A percentile compares a stretch with the other conserved stretches of the same genome.
These are phyloP conservation scores for Catharus ustulatus DNA, from an alignment of 2,797 vertebrate species.

Conservation along the genomic window DNA sequence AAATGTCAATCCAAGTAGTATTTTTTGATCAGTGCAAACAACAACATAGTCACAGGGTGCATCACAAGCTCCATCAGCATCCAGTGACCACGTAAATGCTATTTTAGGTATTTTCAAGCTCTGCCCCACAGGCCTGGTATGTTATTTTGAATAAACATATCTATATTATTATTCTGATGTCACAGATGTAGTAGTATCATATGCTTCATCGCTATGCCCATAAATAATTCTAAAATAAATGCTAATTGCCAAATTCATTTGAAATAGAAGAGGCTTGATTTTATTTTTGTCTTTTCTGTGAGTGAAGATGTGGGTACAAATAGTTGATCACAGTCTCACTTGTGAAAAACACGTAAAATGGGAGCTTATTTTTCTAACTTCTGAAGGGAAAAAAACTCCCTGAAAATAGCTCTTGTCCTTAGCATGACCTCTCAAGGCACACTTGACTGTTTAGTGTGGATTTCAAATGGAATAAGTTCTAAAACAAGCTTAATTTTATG, in stretches of 20 bases:
- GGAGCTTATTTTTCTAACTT: conserved; percentile 5
- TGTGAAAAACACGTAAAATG: background rate
- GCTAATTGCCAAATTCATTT: conserved; percentile 13
- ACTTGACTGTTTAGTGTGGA: background rate
- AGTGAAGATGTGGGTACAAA: conserved; percentile 5
- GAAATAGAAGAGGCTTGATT: conserved; percentile 4
- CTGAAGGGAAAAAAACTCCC: background rate
- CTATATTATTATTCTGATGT: background rate
- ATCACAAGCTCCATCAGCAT: background rate
- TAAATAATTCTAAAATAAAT: conserved; percentile 17
- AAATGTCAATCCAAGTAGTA: background rate
- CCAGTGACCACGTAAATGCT: background rate
- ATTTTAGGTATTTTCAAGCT: background rate
- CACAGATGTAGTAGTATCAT: background rate
- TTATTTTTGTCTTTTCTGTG: conserved; percentile 29
- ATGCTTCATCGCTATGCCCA: background rate
- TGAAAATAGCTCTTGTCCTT: background rate
- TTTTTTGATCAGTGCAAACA: background rate
- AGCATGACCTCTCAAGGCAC: background rate
- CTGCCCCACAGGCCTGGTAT: background rate
- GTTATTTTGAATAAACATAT: background rate
- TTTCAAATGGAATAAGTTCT: conserved; percentile 9
- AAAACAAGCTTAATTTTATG: conserved; percentile 28
- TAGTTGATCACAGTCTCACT: conserved; percentile 14
- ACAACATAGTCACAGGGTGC: background rate